These are phyloP conservation scores for Macrophya annulata DNA, from an alignment of 2,888 invertebrate genomes.

Conservation along the genomic window DNA sequence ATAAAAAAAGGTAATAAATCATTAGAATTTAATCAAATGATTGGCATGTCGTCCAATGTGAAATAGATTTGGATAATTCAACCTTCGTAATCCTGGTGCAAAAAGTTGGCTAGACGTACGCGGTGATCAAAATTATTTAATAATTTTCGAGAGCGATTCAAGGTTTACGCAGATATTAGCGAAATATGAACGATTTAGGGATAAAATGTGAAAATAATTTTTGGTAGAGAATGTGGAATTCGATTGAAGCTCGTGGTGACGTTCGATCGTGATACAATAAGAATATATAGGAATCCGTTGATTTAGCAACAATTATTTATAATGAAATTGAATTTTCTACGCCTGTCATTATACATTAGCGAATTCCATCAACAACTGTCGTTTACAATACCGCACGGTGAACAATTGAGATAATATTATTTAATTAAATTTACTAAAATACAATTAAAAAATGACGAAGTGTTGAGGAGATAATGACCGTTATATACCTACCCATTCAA, in stretches of 20 bases:
- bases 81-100: neutral
- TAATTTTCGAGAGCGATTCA: neutral
- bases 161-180: neutral
- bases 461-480: neutral
- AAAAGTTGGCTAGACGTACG: conserved; percentile 40
- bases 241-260: neutral
- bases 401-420: neutral
- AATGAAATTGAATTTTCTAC: neutral
- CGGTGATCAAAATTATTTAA: neutral
- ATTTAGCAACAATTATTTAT: neutral
- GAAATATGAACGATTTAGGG: neutral
- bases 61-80: neutral
- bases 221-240: neutral
- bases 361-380: neutral
- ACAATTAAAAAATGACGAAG: neutral
- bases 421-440: neutral
- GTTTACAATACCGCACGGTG: neutral
- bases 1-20: conserved; percentile 47
- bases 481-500: neutral
- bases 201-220: neutral
- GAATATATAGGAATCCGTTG: neutral
- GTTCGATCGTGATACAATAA: neutral
- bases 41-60: conserved; percentile 8
- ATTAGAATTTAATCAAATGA: conserved; percentile 37
- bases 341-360: neutral